These are phyloP conservation scores for Drosophila nr. perissopoda DNA, from an alignment of 2,888 invertebrate genomes.

Conservation along the genomic window DNA sequence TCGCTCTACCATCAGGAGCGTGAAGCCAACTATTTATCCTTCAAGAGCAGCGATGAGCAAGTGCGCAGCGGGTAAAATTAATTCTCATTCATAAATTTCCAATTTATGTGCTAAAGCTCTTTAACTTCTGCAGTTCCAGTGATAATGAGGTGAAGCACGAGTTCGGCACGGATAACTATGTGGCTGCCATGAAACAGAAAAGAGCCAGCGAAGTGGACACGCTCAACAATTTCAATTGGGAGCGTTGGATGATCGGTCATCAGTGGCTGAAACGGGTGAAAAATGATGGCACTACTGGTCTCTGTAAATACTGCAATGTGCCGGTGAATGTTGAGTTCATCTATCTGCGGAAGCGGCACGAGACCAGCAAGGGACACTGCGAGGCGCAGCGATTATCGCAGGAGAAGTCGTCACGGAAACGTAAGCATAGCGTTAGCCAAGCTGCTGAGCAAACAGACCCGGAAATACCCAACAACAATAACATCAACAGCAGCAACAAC, in stretches of 20 bases:
- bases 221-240: conserved; percentile 77
- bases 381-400: conserved; percentile 40
- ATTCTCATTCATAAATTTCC: not conserved
- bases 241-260: conserved; percentile 68
- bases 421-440: conserved; percentile 50
- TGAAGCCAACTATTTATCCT: conserved; percentile 72
- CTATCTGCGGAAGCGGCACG: conserved; percentile 75
- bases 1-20: conserved; percentile 78
- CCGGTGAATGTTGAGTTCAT: conserved; percentile 77
- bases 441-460: conserved; percentile 2
- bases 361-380: conserved; percentile 59
- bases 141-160: conserved; percentile 70
- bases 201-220: conserved; percentile 63
- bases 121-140: conserved; percentile 12
- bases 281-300: conserved; percentile 61
- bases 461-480: not conserved
- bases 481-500: not conserved
- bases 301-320: conserved; percentile 71
- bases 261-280: conserved; percentile 70
- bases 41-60: conserved; percentile 60
- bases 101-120: not conserved
- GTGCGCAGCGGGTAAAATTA: conserved; percentile 43
- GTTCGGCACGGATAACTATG: conserved; percentile 68
- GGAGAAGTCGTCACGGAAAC: conserved; percentile 48
- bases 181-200: conserved; percentile 64